Evolutionary conservation across 2,113 vertebrate species (phyloP).

Genomic region (Campylorhamphus procurvoides): DNA sequence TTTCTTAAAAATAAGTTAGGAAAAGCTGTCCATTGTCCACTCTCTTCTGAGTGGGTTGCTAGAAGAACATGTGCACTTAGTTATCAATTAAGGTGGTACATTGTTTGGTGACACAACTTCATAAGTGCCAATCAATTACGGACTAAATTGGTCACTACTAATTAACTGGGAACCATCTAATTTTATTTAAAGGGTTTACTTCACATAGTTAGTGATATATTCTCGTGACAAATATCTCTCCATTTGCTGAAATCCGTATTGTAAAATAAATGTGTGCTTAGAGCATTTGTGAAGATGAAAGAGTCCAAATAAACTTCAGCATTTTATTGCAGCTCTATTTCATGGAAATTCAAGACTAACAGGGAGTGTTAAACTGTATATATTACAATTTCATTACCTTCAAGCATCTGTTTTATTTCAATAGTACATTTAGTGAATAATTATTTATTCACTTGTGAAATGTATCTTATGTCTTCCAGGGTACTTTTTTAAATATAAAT

Average conservation of each 20-base stretch:
- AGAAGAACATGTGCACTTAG: background rate
- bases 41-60: background rate
- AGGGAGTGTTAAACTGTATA: background rate
- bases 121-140: background rate
- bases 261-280: background rate
- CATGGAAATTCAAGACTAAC: background rate
- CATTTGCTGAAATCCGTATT: background rate
- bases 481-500: background rate
- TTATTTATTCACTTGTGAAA: background rate
- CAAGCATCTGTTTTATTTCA: background rate
- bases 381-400: background rate
- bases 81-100: background rate
- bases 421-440: background rate
- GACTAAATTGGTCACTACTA: background rate
- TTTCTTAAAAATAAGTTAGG: slow-evolving; percentile 26
- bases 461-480: background rate
- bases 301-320: background rate
- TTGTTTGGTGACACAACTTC: background rate
- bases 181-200: background rate
- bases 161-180: background rate
- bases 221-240: background rate
- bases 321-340: background rate
- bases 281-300: background rate
- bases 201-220: background rate
- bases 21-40: slow-evolving; percentile 24